phyloP scores from a whole-genome alignment of 2,113 vertebrate species.

The Azemiops feae region DNA sequence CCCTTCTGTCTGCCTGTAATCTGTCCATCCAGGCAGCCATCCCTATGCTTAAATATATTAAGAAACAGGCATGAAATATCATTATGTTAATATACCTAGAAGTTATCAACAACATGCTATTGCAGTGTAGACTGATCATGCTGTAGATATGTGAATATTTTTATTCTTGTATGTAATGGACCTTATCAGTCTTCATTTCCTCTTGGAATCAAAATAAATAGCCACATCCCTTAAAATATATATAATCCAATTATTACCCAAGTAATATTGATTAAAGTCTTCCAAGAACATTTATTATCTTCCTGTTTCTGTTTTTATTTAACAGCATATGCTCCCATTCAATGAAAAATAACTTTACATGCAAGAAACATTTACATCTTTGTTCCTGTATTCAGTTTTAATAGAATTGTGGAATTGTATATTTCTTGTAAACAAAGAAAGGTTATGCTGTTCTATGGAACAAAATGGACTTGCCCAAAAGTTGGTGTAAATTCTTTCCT shows the following conservation, averaged over 20 bases:
- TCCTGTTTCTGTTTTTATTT: not conserved
- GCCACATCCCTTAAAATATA: constrained; percentile 1
- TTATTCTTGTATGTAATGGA: not conserved
- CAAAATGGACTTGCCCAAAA: constrained; percentile 41
- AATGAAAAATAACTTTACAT: constrained; percentile 29
- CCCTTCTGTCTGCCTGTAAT: not conserved
- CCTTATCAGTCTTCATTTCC: not conserved
- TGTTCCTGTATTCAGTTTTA: constrained; percentile 20
- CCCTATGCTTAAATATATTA: constrained; percentile 33
- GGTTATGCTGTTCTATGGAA: constrained; percentile 40
- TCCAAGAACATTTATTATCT: not conserved
- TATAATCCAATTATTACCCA: not conserved
- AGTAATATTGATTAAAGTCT: not conserved
- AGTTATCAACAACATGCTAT: constrained; percentile 31
- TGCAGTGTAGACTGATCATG: constrained; percentile 34
- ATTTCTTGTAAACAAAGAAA: constrained; percentile 31
- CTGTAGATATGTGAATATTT: not conserved
- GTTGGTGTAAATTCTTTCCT: constrained; percentile 48
- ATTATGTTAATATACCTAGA: constrained; percentile 48
- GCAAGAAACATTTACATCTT: constrained; percentile 15
- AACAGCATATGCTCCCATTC: not conserved
- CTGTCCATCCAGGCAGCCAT: not conserved
- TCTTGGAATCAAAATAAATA: not conserved
- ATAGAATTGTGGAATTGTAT: constrained; percentile 37
- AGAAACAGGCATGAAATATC: constrained; percentile 42